Evolutionary conservation across 2,113 vertebrate species (phyloP).

Genomic region (Trichomycterus rosablanca): DNA sequence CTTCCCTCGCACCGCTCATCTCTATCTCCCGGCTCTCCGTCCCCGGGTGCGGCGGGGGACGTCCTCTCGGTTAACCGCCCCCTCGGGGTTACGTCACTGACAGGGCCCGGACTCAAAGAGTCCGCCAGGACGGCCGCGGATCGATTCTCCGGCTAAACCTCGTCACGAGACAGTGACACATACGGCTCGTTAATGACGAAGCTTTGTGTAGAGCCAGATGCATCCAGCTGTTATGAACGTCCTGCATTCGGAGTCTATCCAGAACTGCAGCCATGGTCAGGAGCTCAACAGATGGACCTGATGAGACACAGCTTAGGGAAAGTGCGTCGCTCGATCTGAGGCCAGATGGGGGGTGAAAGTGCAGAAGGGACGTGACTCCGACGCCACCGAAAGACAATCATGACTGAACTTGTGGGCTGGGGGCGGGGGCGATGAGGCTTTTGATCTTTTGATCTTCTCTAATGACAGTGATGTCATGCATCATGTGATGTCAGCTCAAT

Average conservation of each 20-base stretch:
- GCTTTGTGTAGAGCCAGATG: slow-evolving; percentile 9
- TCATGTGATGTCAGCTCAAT: too few relatives aligned
- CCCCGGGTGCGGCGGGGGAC: slow-evolving; percentile 15
- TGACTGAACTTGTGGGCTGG: too few relatives aligned
- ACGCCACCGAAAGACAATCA: too few relatives aligned
- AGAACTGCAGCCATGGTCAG: slow-evolving; percentile 27
- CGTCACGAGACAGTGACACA: not conserved
- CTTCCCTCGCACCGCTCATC: slow-evolving; percentile 14
- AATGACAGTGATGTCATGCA: too few relatives aligned
- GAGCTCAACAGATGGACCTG: slow-evolving; percentile 43
- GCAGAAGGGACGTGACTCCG: too few relatives aligned
- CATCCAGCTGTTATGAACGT: slow-evolving; percentile 1
- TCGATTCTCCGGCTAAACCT: slow-evolving; percentile 29
- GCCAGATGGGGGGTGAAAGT: slow-evolving; percentile 26
- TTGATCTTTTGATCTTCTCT: too few relatives aligned
- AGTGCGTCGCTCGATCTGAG: slow-evolving; percentile 23
- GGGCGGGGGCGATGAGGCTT: too few relatives aligned
- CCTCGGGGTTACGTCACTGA: slow-evolving; percentile 9
- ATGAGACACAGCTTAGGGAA: slow-evolving; percentile 26
- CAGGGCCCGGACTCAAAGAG: slow-evolving; percentile 12
- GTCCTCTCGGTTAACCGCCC: slow-evolving; percentile 23
- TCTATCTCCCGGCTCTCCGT: slow-evolving; percentile 15
- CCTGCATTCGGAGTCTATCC: slow-evolving; percentile 20
- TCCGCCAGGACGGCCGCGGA: slow-evolving; percentile 17
- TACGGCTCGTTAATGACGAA: slow-evolving; percentile 4